phyloP scores from a whole-genome alignment of 2,797 vertebrate species.

The Pithecia hirsuta region DNA sequence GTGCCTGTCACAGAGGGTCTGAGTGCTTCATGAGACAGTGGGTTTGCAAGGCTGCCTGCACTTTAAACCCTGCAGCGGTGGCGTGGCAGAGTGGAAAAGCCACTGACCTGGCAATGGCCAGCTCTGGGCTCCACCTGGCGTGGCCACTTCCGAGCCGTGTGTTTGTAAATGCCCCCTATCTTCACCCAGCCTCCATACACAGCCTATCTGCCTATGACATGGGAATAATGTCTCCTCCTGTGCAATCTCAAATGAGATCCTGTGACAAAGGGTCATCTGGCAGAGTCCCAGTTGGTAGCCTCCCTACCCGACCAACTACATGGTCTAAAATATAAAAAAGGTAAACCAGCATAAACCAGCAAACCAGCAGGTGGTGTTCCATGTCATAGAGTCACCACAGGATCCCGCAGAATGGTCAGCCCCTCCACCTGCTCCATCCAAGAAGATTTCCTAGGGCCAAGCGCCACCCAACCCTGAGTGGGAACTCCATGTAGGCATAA shows the following conservation, averaged over 20 bases:
- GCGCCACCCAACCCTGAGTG: no score
- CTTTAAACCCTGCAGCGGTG: not conserved
- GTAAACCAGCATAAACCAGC: not conserved
- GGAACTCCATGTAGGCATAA: not conserved
- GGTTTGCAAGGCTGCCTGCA: not conserved
- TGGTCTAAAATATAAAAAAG: not conserved
- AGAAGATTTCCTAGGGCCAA: not conserved
- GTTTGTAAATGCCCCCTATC: no score
- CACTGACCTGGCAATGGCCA: not conserved
- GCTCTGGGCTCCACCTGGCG: not conserved
- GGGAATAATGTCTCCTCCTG: no score
- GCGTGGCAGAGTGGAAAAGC: accelerated
- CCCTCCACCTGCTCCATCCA: not conserved
- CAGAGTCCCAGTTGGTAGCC: not conserved
- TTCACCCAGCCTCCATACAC: not conserved
- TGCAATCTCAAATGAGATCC: not conserved
- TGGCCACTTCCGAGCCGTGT: not conserved
- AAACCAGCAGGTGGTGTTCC: not conserved
- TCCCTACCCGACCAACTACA: no score
- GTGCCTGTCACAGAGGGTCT: not conserved
- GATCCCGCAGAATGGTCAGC: not conserved
- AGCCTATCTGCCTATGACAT: not conserved
- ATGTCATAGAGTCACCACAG: accelerated
- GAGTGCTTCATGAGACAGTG: not conserved
- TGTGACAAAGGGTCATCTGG: not conserved